Evolutionary conservation across 2,113 vertebrate genomes (phyloP), one percentile per base, ranked within the genome.

Genomic region (Leuciscus idus): DNA sequence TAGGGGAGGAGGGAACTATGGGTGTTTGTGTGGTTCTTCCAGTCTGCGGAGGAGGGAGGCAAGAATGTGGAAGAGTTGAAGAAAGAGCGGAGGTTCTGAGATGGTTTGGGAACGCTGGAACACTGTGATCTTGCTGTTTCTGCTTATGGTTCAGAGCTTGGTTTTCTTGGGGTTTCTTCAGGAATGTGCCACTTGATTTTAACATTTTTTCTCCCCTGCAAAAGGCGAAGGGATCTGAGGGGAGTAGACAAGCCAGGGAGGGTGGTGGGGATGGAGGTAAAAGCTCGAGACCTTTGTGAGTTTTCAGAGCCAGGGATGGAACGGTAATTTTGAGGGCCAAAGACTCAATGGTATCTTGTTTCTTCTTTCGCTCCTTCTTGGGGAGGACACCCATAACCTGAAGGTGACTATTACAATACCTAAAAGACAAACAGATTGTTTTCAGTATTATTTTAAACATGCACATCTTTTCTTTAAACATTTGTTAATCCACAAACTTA

Each of bases 361-460:
- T 97, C 95, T 97, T 97, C 95, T 97, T 97, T 92, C 96, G 95
- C 94, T 97, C 96, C 93, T 97, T 97, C 94, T 97, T 97, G 91
- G 96, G 96, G 92, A 97, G 96, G 94, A 97, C 96, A 91, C 96
- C 96, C 91, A 97, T 96, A 89, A 97, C 96, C 93, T 97, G 96
- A 92, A 97, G 93, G 89, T 97, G 96, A 94, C 96, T 97, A 92
- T 96, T 97, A 95, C 96, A 97, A 94, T 96, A 97, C 95, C 96
- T 97, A 93, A 62, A n/a, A 57, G 48, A 57, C 50, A 83, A 17
- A 73, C 21, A 73, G 11, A 12, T 13, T 39, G 1, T 23, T 59
- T 80, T 52, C 30, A 72, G 12, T 36, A 61, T 6, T 30, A 55
- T 78, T 52, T 48, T 28, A 28, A 57, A 77, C 6, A 13, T 17